A percentile compares a stretch with the other conserved stretches of the same genome.
These are phyloP conservation scores for Papilio gigon DNA, from an alignment of 2,888 invertebrate genomes.

Conservation along the genomic window DNA sequence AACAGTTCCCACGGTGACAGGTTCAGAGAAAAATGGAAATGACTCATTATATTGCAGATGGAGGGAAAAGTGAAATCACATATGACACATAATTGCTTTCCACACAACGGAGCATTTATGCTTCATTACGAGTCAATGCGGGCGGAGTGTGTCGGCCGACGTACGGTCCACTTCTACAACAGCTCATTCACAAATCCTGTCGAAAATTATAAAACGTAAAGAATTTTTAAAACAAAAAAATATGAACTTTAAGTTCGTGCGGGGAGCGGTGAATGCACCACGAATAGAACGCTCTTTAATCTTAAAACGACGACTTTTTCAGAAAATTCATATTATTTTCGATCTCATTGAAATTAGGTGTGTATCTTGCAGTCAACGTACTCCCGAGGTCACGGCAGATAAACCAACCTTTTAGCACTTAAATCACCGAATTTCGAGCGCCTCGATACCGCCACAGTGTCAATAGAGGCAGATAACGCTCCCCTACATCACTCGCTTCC, in stretches of 20 bases:
- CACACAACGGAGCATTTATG: constrained; percentile 2
- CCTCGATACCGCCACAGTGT: constrained; percentile 32
- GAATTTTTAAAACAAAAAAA: too few species aligned
- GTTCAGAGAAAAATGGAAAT: constrained; percentile 35
- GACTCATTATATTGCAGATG: constrained; percentile 22
- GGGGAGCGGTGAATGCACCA: too few species aligned
- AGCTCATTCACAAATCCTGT: not conserved
- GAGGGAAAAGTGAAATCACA: constrained; percentile 30
- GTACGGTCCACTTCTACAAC: not conserved
- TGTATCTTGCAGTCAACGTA: constrained; percentile 17
- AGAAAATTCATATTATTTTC: too few species aligned
- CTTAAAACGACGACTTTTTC: too few species aligned
- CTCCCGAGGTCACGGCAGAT: constrained; percentile 34
- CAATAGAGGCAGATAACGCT: constrained; percentile 33
- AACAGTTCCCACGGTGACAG: constrained; percentile 24
- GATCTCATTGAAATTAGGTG: too few species aligned
- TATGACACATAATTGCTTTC: constrained; percentile 30
- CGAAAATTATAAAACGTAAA: not conserved
- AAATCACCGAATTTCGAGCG: constrained; percentile 33
- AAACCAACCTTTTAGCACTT: constrained; percentile 24
- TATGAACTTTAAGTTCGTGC: too few species aligned
- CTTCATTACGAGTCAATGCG: constrained; percentile 15
- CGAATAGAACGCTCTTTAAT: too few species aligned
- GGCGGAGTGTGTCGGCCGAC: not conserved
- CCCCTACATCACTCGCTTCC: constrained; percentile 21